phyloP scores from a whole-genome alignment of 2,888 invertebrate species.

The Amorpha juglandis region DNA sequence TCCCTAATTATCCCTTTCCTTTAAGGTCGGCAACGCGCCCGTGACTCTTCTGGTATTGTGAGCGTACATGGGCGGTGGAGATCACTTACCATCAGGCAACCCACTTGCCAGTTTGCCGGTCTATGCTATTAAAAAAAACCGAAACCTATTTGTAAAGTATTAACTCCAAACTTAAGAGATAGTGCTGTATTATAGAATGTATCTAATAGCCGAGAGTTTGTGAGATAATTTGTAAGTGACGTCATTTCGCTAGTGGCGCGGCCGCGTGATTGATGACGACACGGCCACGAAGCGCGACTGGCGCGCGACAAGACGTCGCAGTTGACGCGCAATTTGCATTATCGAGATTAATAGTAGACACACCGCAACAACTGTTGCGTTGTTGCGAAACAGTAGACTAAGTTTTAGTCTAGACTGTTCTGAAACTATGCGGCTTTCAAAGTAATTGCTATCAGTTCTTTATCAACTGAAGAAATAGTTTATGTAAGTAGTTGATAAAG shows the following conservation, averaged over 20 bases:
- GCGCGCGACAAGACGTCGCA: slow-evolving; percentile 37
- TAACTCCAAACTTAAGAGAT: background rate
- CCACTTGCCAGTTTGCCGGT: too few relatives aligned
- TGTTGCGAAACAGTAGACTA: slow-evolving; percentile 12
- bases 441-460: background rate
- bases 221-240: slow-evolving; percentile 42
- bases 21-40: too few relatives aligned
- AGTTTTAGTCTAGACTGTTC: slow-evolving; percentile 15
- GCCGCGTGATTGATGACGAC: slow-evolving; percentile 52
- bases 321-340: slow-evolving; percentile 57
- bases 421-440: slow-evolving; percentile 2
- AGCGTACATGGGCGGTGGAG: too few relatives aligned
- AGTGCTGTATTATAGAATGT: background rate
- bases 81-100: too few relatives aligned
- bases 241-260: slow-evolving; percentile 31
- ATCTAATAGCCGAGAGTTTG: slow-evolving; percentile 2
- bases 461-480: background rate
- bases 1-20: too few relatives aligned
- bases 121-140: too few relatives aligned
- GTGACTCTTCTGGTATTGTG: too few relatives aligned
- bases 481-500: too few relatives aligned
- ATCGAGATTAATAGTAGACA: slow-evolving; percentile 58
- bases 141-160: too few relatives aligned
- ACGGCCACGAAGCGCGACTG: slow-evolving; percentile 40
- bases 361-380: slow-evolving; percentile 38